phyloP scores from a whole-genome alignment of 2,113 vertebrate genomes.

The Hippoglossus stenolepis region DNA sequence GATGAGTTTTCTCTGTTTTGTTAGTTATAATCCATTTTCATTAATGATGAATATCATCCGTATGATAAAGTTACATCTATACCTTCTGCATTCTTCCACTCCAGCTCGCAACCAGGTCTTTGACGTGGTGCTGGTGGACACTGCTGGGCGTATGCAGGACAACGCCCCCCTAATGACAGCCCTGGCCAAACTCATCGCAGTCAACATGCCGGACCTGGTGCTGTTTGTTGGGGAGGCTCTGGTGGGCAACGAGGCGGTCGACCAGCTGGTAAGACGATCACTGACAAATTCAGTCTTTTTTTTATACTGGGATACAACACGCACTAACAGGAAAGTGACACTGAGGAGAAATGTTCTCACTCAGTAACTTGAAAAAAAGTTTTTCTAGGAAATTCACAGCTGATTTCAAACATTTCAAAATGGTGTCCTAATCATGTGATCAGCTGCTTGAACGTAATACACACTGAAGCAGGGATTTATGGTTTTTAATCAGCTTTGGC shows the following conservation, averaged over 20 bases:
- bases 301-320: too few relatives aligned
- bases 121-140: constrained; percentile 98
- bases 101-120: constrained; percentile 94
- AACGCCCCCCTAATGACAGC: constrained; percentile 96
- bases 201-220: constrained; percentile 95
- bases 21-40: background rate
- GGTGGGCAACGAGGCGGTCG: constrained; percentile 97
- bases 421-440: background rate
- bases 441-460: too few relatives aligned
- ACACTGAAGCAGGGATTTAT: too few relatives aligned
- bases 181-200: constrained; percentile 95
- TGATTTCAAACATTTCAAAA: background rate
- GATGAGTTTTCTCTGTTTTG: background rate
- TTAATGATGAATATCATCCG: background rate
- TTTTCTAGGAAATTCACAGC: too few relatives aligned
- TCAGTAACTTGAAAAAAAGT: too few relatives aligned
- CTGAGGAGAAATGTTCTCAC: too few relatives aligned
- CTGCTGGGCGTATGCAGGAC: constrained; percentile 98
- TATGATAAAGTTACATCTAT: background rate
- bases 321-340: too few relatives aligned
- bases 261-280: constrained; percentile 91
- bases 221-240: constrained; percentile 97
- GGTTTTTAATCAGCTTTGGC: too few relatives aligned
- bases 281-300: background rate
- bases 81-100: background rate